phyloP scores from a whole-genome alignment of 2,888 invertebrate species.

The Metopia argyrocephala region DNA sequence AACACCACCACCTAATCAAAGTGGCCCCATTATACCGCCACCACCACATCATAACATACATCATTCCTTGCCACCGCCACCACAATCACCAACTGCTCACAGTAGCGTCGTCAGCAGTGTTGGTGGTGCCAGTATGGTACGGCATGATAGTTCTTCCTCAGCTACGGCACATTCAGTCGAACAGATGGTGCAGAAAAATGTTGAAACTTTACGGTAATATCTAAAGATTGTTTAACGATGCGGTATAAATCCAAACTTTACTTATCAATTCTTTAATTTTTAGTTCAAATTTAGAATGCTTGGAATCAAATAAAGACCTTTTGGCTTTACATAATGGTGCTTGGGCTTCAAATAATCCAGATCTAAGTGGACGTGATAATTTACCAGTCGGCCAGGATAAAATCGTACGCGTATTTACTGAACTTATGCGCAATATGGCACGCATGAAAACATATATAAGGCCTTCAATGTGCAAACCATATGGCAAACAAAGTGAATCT shows the following conservation, averaged over 20 bases:
- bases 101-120: constrained; percentile 45
- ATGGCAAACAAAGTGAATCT: constrained; percentile 93
- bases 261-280: background rate
- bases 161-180: constrained; percentile 73
- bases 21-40: constrained; percentile 34
- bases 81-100: constrained; percentile 72
- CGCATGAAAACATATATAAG: constrained; percentile 93
- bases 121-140: constrained; percentile 44
- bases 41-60: constrained; percentile 57
- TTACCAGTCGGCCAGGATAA: constrained; percentile 87
- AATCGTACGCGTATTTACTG: constrained; percentile 90
- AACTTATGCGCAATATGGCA: constrained; percentile 92
- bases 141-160: constrained; percentile 63
- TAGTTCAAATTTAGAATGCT: constrained; percentile 77
- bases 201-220: constrained; percentile 74
- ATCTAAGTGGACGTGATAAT: constrained; percentile 71
- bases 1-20: constrained; percentile 42
- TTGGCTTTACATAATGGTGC: constrained; percentile 85
- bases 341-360: constrained; percentile 79
- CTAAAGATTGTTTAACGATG: background rate
- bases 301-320: constrained; percentile 82
- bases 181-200: constrained; percentile 74
- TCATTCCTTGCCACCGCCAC: constrained; percentile 72
- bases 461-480: constrained; percentile 93
- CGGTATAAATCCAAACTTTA: too few relatives aligned